Percentiles rank a stretch among this genome's conserved stretches.
Evolutionary conservation across 2,113 vertebrate genomes (phyloP).

Genomic region (Oreocharis arfaki): DNA sequence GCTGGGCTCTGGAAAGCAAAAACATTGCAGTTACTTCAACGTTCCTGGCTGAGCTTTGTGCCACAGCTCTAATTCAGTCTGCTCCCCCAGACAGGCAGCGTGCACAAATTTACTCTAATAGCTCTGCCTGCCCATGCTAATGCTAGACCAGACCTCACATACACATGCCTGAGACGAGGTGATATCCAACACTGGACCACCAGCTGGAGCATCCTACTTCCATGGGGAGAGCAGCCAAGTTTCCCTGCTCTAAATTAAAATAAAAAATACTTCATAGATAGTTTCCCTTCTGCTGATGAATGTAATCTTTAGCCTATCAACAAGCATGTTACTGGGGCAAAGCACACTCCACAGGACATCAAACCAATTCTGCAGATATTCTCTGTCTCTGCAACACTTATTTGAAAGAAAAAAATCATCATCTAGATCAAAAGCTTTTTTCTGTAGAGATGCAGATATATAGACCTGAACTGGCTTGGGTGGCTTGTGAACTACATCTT

Average conservation of each 20-base stretch:
- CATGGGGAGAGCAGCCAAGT: background rate
- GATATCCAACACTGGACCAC: background rate
- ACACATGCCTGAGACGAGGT: background rate
- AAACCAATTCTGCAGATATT: background rate
- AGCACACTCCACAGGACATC: background rate
- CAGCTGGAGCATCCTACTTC: background rate
- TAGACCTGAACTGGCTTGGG: background rate
- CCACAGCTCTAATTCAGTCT: background rate
- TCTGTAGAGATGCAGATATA: background rate
- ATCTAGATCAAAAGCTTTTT: background rate
- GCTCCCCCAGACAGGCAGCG: background rate
- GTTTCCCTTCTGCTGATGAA: background rate
- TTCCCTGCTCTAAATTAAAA: background rate
- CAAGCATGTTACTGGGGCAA: background rate
- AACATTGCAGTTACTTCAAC: background rate
- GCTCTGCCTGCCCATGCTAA: rapidly evolving
- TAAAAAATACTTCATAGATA: background rate
- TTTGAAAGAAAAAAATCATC: background rate
- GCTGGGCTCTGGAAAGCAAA: conserved; percentile 79
- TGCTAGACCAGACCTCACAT: rapidly evolving
- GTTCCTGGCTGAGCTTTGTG: background rate
- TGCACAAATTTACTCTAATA: background rate
- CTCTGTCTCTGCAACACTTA: background rate
- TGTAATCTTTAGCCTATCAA: background rate
- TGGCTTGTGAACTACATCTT: background rate